phyloP scores from a whole-genome alignment of 2,113 vertebrate species.

The Notothenia rossii region DNA sequence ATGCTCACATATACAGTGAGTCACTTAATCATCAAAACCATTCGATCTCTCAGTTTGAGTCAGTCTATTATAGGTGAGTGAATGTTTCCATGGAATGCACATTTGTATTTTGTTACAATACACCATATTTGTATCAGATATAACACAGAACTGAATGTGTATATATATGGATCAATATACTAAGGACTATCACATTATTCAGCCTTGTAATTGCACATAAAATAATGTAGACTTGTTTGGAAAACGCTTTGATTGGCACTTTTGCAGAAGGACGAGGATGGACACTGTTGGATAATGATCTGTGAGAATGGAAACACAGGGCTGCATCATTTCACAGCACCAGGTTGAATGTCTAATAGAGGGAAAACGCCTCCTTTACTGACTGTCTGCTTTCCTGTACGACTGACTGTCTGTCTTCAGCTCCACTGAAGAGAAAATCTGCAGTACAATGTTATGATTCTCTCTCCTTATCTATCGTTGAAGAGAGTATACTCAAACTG shows the following conservation, averaged over 20 bases:
- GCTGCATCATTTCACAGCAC: slow-evolving; percentile 58
- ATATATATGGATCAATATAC: slow-evolving; percentile 68
- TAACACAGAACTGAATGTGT: slow-evolving; percentile 70
- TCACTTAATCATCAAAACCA: slow-evolving; percentile 45
- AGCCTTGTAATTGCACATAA: slow-evolving; percentile 74
- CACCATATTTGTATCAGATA: slow-evolving; percentile 58
- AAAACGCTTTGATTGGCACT: slow-evolving; percentile 51
- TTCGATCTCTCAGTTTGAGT: slow-evolving; percentile 41
- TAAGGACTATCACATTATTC: slow-evolving; percentile 72
- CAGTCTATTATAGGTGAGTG: slow-evolving; percentile 53
- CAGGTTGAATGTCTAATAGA: slow-evolving; percentile 37
- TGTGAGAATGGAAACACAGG: slow-evolving; percentile 43
- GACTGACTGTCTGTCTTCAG: slow-evolving; percentile 19
- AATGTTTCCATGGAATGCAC: slow-evolving; percentile 74
- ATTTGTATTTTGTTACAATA: slow-evolving; percentile 74
- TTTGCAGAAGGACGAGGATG: slow-evolving; percentile 17
- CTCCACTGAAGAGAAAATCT: slow-evolving; percentile 50
- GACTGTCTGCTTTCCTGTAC: slow-evolving; percentile 24
- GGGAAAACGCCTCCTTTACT: slow-evolving; percentile 58
- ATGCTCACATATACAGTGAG: slow-evolving; percentile 47
- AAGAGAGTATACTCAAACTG: slow-evolving; percentile 59
- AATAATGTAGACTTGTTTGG: slow-evolving; percentile 69
- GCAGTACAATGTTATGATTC: slow-evolving; percentile 63
- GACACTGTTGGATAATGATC: slow-evolving; percentile 45
- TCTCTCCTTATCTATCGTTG: slow-evolving; percentile 38